Evolutionary conservation across 2,888 invertebrate species (phyloP).

Genomic region (Ichneumon xanthorius): DNA sequence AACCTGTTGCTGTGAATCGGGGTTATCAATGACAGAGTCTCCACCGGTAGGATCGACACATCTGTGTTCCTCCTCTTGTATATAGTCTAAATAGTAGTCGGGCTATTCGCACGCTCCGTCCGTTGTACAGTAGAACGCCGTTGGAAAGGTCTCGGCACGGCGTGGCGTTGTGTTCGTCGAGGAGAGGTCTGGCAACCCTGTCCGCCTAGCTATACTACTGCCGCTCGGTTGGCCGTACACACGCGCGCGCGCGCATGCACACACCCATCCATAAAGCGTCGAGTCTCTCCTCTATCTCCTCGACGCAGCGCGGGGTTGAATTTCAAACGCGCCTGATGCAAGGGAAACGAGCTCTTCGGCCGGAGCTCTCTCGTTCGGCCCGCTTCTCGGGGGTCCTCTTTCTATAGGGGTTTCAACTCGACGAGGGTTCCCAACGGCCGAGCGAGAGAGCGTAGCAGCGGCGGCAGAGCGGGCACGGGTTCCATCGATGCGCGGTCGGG

Average conservation of each 20-base stretch:
- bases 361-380: constrained; percentile 24
- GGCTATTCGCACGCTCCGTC: constrained; percentile 2
- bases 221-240: constrained; percentile 13
- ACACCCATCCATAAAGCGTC: constrained; percentile 8
- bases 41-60: constrained; percentile 32
- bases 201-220: constrained; percentile 25
- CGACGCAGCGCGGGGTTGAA: constrained; percentile 79
- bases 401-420: constrained; percentile 72
- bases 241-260: background rate
- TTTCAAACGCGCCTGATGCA: constrained; percentile 79
- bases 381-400: constrained; percentile 74
- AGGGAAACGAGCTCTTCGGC: constrained; percentile 74
- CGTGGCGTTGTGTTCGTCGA: constrained; percentile 22
- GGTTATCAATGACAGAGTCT: constrained; percentile 53
- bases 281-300: constrained; percentile 46
- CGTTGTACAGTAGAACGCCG: constrained; percentile 35
- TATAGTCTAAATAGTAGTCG: background rate
- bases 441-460: constrained; percentile 30
- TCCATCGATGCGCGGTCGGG: constrained; percentile 68
- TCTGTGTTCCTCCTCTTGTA: background rate
- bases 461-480: constrained; percentile 51
- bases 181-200: constrained; percentile 78
- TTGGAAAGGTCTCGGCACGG: constrained; percentile 47
- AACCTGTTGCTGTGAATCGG: constrained; percentile 64
- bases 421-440: constrained; percentile 75